Evolutionary conservation across 37 sponge, comb jelly and placozoan genomes (phyloP), one percentile per base, ranked within the genome.

Genomic region (Oopsacas minuta): DNA sequence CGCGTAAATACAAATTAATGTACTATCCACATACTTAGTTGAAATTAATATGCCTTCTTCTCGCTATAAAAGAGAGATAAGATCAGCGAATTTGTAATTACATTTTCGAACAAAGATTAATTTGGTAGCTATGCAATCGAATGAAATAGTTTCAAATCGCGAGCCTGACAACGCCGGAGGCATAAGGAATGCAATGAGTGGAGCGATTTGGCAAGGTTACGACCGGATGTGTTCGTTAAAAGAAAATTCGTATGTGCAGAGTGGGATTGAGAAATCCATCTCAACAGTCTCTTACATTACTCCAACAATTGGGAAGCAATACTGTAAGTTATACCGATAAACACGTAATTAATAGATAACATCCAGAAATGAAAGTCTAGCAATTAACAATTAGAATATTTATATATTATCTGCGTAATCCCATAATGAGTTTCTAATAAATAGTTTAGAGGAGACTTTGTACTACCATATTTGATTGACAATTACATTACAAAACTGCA

Each of bases 1-100:
- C 49, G 49, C 49, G 49, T 42, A 15, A 42, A 42, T 42, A 8
- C 12, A 42, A 42, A 17, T 42, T 17, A 42, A 42, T 42, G 49
- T 17, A 42, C 49, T 42, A 42, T 42, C 49, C 15, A 42, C 49
- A 42, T 42, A 42, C 49, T 42, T 42, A 42, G 49, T 42, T 42
- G 75, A 25, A 61, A 61, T 61, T 61, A 61, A 61, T 61, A 61
- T 61, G 75, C 75, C 75, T 61, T 61, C 75, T 61, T 34, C 75
- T 61, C 1, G 28, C 75, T 61, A 61, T 61, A 61, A 25, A 61
- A 46, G 51, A 46, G 17, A 22, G n/a, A n/a, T n/a, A n/a, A n/a
- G n/a, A n/a, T n/a, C n/a, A n/a, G n/a, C n/a, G n/a, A n/a, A n/a
- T n/a, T n/a, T n/a, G n/a, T n/a, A n/a, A 42, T 42, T 42, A 42